Base-by-base conservation (phyloP, 2,113 vertebrate genomes). In the Orycteropus afer region DNA sequence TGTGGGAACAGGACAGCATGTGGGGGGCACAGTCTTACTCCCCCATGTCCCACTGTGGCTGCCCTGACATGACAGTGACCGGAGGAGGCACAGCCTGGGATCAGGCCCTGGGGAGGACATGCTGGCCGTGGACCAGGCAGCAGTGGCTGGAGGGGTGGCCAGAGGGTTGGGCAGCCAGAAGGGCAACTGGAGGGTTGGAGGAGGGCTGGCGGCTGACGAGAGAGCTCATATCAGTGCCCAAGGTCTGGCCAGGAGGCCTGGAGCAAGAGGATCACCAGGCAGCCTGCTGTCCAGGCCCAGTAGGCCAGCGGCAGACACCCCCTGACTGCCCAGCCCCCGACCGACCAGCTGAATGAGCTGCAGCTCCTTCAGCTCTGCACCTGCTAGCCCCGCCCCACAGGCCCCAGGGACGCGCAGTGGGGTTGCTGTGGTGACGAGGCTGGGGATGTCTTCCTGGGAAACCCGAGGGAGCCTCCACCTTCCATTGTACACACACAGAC, bases 141-240 rank as follows among this genome's bases (percentile, higher is more conserved):
- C 32, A 34, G 34, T 9, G 6, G 65, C 34, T 5, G n/a, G 59
- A 57, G 55, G 20, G 55, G 55, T 49, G 32, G 32, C 55, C 55
- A 23, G 55, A 57, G 59, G 59, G 9, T 53, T 53, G 15, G 51
- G 51, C 15, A 32, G 61, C 7, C 7, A 13, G 61, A 27, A 32
- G 6, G 61, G 61, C 11, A 4, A 9, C 10, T 29, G 32, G 3
- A 34, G 17, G 10, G 63, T 11, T 10, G 63, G 63, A 13, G 34
- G 67, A 23, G 29, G 14, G 0, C 3, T 6, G 63, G 65, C 3
- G 2, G 40, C 0, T 2, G 3, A 45, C 17, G 51, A 47, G 47
- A 40, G 13, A 0, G 0, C 0, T 3, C 9, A 1, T 15, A 6
- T 61, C 34, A 25, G 61, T 3, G 59, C 32, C 49, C 2, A 0